A percentile compares a stretch with the other conserved stretches of the same genome.
These are phyloP conservation scores for Drosophila pseudotalamancana DNA, from an alignment of 2,888 invertebrate species.

Conservation along the genomic window DNA sequence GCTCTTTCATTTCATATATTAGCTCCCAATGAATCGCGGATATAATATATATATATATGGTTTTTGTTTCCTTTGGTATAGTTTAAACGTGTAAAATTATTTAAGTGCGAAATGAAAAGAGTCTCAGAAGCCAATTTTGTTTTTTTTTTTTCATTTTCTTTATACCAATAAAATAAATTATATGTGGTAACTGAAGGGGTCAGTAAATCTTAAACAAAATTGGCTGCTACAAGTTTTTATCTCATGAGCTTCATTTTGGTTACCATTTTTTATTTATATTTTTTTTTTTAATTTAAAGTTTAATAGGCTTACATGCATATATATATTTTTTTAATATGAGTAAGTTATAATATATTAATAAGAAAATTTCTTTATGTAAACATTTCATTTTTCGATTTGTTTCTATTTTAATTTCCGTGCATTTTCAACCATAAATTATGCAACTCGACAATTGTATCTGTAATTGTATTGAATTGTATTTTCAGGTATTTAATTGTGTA, in stretches of 20 bases:
- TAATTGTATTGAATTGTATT: no score
- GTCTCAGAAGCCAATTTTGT: slow-evolving; percentile 27
- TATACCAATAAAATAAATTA: not conserved
- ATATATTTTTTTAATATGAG: slow-evolving; percentile 1
- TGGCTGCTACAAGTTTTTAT: slow-evolving; percentile 48
- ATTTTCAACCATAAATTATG: slow-evolving; percentile 56
- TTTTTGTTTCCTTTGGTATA: not conserved
- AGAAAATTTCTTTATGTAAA: not conserved
- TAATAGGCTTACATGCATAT: slow-evolving; percentile 11
- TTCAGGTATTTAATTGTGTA: slow-evolving; percentile 22
- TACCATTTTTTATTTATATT: slow-evolving; percentile 47
- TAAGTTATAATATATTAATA: slow-evolving; percentile 13
- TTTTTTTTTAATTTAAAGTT: slow-evolving; percentile 24
- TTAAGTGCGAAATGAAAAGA: not conserved
- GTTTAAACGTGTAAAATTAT: not conserved
- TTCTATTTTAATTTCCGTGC: not conserved
- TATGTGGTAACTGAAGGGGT: slow-evolving; percentile 12
- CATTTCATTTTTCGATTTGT: not conserved
- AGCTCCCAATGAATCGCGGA: not conserved
- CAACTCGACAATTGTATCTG: slow-evolving; percentile 66
- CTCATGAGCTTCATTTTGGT: slow-evolving; percentile 57
- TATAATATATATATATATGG: not conserved
- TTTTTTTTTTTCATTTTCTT: not conserved
- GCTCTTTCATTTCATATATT: slow-evolving; percentile 36
- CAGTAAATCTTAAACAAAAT: slow-evolving; percentile 38